These are phyloP conservation scores for Isoperla grammatica DNA, from an alignment of 2,888 invertebrate species.

Conservation along the genomic window DNA sequence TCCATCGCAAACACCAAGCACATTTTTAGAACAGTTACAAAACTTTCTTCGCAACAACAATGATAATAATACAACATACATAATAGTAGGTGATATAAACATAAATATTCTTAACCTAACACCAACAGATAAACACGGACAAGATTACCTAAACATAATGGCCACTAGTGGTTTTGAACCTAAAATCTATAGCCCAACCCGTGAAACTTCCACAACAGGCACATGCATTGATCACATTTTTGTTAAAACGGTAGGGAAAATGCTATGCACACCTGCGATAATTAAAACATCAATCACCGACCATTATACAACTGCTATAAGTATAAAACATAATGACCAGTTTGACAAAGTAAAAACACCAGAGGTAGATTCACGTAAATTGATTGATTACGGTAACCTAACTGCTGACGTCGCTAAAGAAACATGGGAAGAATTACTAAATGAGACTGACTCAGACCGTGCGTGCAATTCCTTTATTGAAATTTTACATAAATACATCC, in stretches of 20 bases:
- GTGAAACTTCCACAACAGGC: background rate
- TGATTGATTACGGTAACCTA: too few species aligned
- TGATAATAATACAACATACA: too few species aligned
- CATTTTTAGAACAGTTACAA: too few species aligned
- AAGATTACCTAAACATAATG: background rate
- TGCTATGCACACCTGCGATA: background rate
- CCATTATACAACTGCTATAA: background rate
- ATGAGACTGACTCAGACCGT: background rate
- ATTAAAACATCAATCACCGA: background rate
- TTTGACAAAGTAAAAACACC: too few species aligned
- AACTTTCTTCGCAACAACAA: too few species aligned
- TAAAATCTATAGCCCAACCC: background rate
- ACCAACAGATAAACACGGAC: background rate
- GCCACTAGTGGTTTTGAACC: background rate
- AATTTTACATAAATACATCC: too few species aligned
- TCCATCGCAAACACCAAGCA: too few species aligned
- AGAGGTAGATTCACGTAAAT: too few species aligned
- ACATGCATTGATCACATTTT: constrained; percentile 4
- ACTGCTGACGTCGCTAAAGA: background rate
- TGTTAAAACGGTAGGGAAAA: background rate
- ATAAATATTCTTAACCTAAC: background rate
- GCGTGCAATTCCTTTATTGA: background rate
- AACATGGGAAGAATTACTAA: background rate
- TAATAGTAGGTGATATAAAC: background rate
- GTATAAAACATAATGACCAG: background rate